A percentile compares a stretch with the other conserved stretches of the same genome.
Evolutionary conservation across 2,797 vertebrate species (phyloP).

Genomic region (Notoglanidium macrostoma): DNA sequence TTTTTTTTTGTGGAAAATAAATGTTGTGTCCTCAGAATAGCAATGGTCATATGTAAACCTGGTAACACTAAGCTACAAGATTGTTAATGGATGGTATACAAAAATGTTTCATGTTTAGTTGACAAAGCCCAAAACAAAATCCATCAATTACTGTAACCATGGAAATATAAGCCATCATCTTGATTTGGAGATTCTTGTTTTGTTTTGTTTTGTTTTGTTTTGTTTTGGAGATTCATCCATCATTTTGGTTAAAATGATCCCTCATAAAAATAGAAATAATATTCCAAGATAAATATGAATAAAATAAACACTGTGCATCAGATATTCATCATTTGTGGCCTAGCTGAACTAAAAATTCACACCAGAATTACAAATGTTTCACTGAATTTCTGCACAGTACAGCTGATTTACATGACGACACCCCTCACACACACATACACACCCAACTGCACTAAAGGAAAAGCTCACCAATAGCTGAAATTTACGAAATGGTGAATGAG

Average conservation of each 20-base stretch:
- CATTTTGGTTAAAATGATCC: not conserved
- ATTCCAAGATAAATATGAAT: not conserved
- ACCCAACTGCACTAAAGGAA: no score
- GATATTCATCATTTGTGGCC: not conserved
- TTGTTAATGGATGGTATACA: not conserved
- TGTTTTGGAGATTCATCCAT: no score
- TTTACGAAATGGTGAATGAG: not conserved
- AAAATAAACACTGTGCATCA: not conserved
- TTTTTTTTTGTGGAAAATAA: not conserved
- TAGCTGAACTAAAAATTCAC: not conserved
- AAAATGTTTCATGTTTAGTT: not conserved
- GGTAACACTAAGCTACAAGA: not conserved
- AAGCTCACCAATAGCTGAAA: not conserved
- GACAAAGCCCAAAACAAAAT: not conserved
- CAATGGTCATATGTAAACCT: not conserved
- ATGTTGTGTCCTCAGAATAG: not conserved
- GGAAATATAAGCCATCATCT: not conserved
- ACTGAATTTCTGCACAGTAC: not conserved
- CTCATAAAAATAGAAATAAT: not conserved
- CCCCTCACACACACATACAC: no score
- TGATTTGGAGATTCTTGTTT: not conserved
- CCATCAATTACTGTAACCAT: not conserved
- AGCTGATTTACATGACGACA: not conserved
- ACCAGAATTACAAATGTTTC: not conserved
- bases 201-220: not conserved